Percentiles rank a stretch among this genome's conserved stretches.
Evolutionary conservation across 1,140 invertebrate species (phyloP).

Genomic region (Sinonovacula constricta): DNA sequence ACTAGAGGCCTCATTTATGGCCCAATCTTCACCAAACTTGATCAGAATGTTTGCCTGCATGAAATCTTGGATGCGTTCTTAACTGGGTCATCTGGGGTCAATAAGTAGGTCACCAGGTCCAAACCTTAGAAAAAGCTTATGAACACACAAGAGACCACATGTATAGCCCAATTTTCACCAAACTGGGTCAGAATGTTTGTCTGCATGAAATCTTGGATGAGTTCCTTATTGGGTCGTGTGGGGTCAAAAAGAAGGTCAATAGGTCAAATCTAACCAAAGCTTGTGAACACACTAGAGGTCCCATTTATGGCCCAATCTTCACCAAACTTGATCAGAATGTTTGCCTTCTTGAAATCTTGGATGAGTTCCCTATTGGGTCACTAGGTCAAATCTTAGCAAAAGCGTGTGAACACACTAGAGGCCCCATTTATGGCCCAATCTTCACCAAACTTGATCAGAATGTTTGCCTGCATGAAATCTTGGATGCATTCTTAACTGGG

Average conservation of each 20-base stretch:
- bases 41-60: background rate
- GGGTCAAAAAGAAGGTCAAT: background rate
- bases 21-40: background rate
- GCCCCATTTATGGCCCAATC: background rate
- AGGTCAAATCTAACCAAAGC: background rate
- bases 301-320: background rate
- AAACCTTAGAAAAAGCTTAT: background rate
- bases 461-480: background rate
- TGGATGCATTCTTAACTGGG: background rate
- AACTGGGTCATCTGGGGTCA: background rate
- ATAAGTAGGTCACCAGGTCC: background rate
- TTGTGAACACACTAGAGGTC: background rate
- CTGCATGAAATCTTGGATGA: background rate
- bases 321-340: background rate
- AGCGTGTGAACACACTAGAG: background rate
- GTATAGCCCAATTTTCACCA: background rate
- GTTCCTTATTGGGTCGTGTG: background rate
- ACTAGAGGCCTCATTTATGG: background rate
- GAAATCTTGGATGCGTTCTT: background rate
- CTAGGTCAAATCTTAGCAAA: background rate
- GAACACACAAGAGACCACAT: background rate
- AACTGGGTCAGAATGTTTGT: background rate
- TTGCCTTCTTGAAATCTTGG: background rate
- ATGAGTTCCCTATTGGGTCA: background rate
- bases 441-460: background rate